A percentile compares a stretch with the other conserved stretches of the same genome.
phyloP scores from a whole-genome alignment of 2,888 invertebrate genomes.

The Neoitamus cyanurus region DNA sequence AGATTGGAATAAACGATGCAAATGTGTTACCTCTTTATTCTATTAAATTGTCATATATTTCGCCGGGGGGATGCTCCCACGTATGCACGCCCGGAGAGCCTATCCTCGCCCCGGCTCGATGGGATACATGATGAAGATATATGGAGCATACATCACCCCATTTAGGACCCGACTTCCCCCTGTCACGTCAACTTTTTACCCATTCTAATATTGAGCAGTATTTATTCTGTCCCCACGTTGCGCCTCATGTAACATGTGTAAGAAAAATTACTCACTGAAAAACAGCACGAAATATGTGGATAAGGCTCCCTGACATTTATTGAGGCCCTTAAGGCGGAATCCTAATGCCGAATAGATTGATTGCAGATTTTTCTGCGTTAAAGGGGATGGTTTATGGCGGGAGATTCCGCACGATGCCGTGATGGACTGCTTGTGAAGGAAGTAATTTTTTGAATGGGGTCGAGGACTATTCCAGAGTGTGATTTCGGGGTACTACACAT shows the following conservation, averaged over 20 bases:
- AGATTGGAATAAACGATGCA: constrained; percentile 48
- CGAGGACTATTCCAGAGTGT: neutral
- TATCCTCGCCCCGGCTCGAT: neutral
- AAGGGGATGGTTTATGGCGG: neutral
- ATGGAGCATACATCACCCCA: neutral
- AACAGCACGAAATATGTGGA: constrained; percentile 25
- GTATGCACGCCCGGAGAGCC: neutral
- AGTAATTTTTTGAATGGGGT: neutral
- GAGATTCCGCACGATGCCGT: neutral
- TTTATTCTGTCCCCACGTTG: constrained; percentile 15
- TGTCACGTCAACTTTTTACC: neutral
- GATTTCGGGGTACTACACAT: neutral
- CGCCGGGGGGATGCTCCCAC: constrained; percentile 12
- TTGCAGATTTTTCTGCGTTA: neutral
- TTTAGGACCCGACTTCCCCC: neutral
- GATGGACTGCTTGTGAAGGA: neutral
- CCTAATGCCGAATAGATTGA: constrained; percentile 32
- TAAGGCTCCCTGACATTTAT: constrained; percentile 39
- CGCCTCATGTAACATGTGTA: constrained; percentile 21
- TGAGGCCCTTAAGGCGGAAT: constrained; percentile 33
- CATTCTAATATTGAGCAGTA: constrained; percentile 6
- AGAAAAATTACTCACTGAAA: constrained; percentile 33
- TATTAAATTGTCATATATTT: constrained; percentile 47
- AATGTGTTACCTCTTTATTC: constrained; percentile 47
- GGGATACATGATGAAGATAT: constrained; percentile 36